Evolutionary conservation across 2,113 vertebrate genomes (phyloP).

Genomic region (Nymphicus hollandicus): DNA sequence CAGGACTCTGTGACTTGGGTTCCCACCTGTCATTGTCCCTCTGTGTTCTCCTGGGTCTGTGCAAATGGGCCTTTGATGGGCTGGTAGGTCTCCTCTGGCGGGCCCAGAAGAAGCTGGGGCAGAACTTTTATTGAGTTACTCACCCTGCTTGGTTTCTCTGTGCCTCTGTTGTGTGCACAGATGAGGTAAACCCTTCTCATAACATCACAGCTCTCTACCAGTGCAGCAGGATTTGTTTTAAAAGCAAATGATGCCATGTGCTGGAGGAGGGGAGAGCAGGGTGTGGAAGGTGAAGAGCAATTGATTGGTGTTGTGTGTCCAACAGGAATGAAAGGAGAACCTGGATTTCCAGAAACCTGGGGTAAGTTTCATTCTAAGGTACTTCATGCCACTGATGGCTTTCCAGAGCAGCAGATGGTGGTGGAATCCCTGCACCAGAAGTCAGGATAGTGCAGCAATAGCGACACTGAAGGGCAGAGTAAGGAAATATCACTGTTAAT

Average conservation of each 20-base stretch:
- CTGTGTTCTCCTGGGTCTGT: not conserved
- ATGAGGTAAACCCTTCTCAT: not conserved
- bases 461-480: not conserved
- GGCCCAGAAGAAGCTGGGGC: not conserved
- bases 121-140: not conserved
- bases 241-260: not conserved
- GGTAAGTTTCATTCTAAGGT: not conserved
- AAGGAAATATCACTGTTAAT: not conserved
- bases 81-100: not conserved
- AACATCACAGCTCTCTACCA: not conserved
- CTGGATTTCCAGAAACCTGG: slow-evolving; percentile 10
- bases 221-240: not conserved
- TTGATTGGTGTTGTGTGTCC: not conserved
- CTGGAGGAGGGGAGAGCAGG: not conserved
- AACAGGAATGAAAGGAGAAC: slow-evolving; percentile 37
- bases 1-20: not conserved
- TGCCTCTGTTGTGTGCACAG: not conserved
- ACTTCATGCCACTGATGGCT: not conserved
- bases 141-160: not conserved
- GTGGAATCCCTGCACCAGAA: not conserved
- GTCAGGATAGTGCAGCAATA: not conserved
- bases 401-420: not conserved
- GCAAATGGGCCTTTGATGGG: not conserved
- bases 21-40: not conserved
- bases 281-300: not conserved